Conservation (phyloP, 2,113 vertebrate species). For the Chaetodon auriga region DNA sequence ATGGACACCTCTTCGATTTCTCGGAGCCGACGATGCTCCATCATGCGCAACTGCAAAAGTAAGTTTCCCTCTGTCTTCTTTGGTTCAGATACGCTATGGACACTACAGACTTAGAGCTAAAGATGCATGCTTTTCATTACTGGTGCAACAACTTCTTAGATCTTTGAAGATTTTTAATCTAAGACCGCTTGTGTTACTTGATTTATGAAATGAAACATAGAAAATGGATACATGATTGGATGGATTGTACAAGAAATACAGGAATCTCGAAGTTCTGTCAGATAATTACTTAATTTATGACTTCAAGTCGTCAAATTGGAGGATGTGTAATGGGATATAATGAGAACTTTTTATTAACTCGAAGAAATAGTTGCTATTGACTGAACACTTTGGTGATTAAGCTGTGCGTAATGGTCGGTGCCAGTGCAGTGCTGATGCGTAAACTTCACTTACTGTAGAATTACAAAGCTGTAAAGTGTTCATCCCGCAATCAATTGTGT, state of each 20-base stretch:
- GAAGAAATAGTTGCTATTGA: neutral
- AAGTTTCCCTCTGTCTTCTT: constrained; percentile 68
- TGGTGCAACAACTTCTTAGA: constrained; percentile 2
- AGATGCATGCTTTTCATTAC: neutral
- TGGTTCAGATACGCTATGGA: constrained; percentile 15
- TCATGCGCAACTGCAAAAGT: constrained; percentile 84
- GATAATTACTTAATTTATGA: neutral
- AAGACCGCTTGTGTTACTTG: neutral
- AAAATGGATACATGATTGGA: neutral
- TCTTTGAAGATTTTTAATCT: constrained; percentile 15
- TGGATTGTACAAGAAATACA: neutral
- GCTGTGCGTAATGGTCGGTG: constrained; percentile 65
- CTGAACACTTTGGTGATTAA: neutral
- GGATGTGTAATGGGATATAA: neutral
- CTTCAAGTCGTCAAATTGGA: neutral
- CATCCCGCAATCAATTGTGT: neutral
- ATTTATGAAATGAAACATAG: neutral
- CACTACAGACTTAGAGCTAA: neutral
- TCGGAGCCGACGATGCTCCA: constrained; percentile 85
- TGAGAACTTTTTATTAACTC: neutral
- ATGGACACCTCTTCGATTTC: constrained; percentile 84
- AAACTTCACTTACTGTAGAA: neutral
- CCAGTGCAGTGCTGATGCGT: neutral
- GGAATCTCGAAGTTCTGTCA: neutral
- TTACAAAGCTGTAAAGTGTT: neutral